Conservation (phyloP, 2,797 vertebrate species). For the Cetoscarus ocellatus region DNA sequence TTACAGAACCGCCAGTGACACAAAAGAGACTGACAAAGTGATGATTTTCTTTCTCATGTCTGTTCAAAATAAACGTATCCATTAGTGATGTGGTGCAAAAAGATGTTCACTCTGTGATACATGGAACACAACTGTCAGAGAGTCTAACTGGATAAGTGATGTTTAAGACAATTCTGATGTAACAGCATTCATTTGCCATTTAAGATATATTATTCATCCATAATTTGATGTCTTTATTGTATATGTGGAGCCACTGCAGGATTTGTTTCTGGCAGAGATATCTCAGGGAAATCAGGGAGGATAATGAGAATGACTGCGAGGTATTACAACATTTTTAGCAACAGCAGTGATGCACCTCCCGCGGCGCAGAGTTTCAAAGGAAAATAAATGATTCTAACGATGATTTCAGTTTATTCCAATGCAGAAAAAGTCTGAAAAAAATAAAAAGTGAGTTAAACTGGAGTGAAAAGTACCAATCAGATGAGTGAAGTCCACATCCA, state of each 20-base stretch:
- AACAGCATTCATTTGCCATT: neutral
- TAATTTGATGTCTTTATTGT: conserved; percentile 62
- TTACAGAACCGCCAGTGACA: conserved; percentile 65
- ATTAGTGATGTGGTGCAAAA: conserved; percentile 47
- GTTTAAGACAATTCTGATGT: conserved; percentile 16
- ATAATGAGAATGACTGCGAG: conserved; percentile 65
- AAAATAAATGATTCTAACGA: neutral
- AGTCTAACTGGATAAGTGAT: neutral
- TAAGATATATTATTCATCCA: conserved; percentile 62
- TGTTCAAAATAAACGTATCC: conserved; percentile 28
- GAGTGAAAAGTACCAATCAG: conserved; percentile 87
- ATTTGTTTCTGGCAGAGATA: conserved; percentile 58
- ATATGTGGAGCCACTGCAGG: conserved; percentile 64
- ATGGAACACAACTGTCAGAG: conserved; percentile 16
- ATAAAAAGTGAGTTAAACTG: neutral
- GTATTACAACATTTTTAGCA: conserved; percentile 50
- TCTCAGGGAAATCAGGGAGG: conserved; percentile 43
- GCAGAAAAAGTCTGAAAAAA: neutral
- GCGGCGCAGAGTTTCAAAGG: conserved; percentile 6
- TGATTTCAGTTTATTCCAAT: conserved; percentile 1
- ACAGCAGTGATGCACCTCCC: conserved; percentile 24
- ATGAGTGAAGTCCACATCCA: conserved; percentile 94
- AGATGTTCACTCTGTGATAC: conserved; percentile 38
- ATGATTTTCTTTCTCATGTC: conserved; percentile 53
- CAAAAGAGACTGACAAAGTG: conserved; percentile 30